Conservation (phyloP, 2,797 vertebrate genomes). For the Mallotus villosus region DNA sequence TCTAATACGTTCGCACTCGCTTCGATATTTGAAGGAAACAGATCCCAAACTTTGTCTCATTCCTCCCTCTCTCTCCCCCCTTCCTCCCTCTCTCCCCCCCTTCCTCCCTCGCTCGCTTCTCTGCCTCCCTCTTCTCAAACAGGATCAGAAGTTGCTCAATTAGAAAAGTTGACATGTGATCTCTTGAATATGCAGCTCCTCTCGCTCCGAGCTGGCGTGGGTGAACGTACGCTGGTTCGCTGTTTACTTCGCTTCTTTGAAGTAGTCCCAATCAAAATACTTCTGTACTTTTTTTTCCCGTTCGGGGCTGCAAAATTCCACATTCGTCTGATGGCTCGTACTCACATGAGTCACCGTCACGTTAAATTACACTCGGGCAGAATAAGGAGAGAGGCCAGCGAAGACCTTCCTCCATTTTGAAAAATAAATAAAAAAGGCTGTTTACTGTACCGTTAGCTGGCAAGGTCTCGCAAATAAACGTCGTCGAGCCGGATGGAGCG, state of each 20-base stretch:
- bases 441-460: constrained; percentile 23
- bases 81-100: no score
- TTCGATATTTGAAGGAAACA: no score
- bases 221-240: background rate
- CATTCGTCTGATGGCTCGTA: constrained; percentile 29
- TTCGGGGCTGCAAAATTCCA: constrained; percentile 34
- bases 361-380: constrained; percentile 42
- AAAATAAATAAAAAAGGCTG: background rate
- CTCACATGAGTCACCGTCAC: constrained; percentile 53
- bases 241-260: constrained; percentile 26
- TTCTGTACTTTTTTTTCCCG: constrained; percentile 27
- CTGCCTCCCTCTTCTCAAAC: constrained; percentile 30
- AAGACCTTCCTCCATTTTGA: background rate
- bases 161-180: constrained; percentile 39
- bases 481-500: constrained; percentile 49
- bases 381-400: background rate
- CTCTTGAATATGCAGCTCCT: constrained; percentile 49
- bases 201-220: constrained; percentile 36
- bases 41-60: background rate
- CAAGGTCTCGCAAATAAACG: constrained; percentile 53
- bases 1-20: constrained; percentile 31
- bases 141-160: constrained; percentile 46
- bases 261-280: constrained; percentile 35
- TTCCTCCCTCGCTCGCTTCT: constrained; percentile 10
- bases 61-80: constrained; percentile 9